These are phyloP conservation scores for Clytia hemisphaerica DNA, from an alignment of 30 jellyfish, hydroid and myxozoan species.

Conservation along the genomic window DNA sequence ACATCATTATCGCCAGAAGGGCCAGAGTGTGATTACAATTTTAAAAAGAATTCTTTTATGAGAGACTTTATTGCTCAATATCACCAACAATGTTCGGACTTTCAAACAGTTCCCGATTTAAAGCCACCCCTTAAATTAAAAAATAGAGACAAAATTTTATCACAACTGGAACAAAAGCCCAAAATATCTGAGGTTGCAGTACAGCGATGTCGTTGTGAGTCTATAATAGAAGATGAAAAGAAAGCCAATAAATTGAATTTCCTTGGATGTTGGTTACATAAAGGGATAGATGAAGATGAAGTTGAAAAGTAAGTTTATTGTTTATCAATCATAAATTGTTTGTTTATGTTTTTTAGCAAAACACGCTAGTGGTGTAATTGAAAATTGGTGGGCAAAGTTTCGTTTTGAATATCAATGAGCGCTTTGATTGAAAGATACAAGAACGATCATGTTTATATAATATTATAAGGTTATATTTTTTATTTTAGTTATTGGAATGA, in stretches of 20 bases:
- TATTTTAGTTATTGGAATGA: conserved; percentile 19
- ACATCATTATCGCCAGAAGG: conserved; percentile 21
- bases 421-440: no score
- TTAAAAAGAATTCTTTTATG: conserved; percentile 5
- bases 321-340: no score
- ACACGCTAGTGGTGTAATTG: no score
- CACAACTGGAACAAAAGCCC: neutral
- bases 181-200: neutral
- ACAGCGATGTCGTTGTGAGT: conserved; percentile 1
- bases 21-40: neutral
- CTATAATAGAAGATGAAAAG: neutral
- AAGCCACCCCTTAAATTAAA: neutral
- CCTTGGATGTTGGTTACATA: conserved; percentile 22
- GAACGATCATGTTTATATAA: no score
- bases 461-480: no score
- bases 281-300: conserved; percentile 11
- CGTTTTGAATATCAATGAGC: no score
- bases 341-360: no score
- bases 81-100: conserved; percentile 6
- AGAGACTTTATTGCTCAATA: conserved; percentile 15
- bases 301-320: conserved; percentile 12
- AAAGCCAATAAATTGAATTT: neutral
- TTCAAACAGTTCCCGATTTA: neutral
- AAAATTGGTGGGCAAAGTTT: no score
- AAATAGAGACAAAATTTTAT: neutral